Base-by-base conservation (phyloP, 1,140 invertebrate species). In the Galleria mellonella region DNA sequence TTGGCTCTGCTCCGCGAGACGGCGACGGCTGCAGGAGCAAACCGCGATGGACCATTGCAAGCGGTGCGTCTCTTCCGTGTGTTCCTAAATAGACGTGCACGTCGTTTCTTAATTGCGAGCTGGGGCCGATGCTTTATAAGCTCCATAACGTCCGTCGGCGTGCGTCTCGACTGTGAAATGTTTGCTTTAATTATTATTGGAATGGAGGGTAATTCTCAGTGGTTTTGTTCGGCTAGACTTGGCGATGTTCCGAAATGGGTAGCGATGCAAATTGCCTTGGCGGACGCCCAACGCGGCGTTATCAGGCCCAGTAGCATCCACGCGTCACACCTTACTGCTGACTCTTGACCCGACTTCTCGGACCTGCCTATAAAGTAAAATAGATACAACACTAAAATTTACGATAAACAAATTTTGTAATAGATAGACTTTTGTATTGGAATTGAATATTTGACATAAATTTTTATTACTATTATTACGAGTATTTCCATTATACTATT, bases 101-200 rank as follows among this genome's bases (percentile, higher is more conserved):
- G 73, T 71, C 75, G 73, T 66, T 76, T 85, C 82, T 85, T 85
- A 85, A 85, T 83, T 85, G 77, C 82, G 64, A 74, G 68, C 63
- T 71, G 69, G 15, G 63, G 62, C 65, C 70, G 68, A 79, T 79
- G 75, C 75, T 83, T 83, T 83, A 82, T 82, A 83, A 83, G 76
- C 73, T 82, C 77, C 75, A 79, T 79, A 78, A 81, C 73, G 73
- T 58, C 55, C 48, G 75, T 72, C 73, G 66, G 69, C 65, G 67
- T 59, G 55, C 58, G 76, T 79, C 77, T 74, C 72, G 69, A 49
- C 70, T 75, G 72, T 55, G 76, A 83, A 82, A 84, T 84, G 77
- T 85, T 78, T 82, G 82, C 78, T 79, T 85, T 83, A 85, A 85
- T 85, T 85, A 85, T 85, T 85, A 85, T 83, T 85, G 81, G 81